A percentile compares a stretch with the other conserved stretches of the same genome.
These are phyloP conservation scores for Scarus forsteni DNA, from an alignment of 2,797 vertebrate species.

Conservation along the genomic window DNA sequence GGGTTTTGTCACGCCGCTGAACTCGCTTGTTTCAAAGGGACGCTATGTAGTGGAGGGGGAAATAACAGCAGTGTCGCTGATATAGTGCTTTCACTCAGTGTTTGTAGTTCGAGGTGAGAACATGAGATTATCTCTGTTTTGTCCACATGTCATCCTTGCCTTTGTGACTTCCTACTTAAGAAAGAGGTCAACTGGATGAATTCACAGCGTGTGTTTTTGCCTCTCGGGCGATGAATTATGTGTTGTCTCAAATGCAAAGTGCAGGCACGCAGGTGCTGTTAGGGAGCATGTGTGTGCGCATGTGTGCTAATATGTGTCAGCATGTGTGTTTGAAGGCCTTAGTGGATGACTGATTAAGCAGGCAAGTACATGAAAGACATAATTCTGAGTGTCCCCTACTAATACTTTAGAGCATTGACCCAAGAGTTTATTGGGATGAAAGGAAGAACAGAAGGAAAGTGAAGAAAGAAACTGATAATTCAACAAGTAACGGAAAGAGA, in stretches of 20 bases:
- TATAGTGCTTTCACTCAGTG: slow-evolving; percentile 44
- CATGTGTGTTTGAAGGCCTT: slow-evolving; percentile 57
- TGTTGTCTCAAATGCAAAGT: slow-evolving; percentile 70
- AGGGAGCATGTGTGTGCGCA: slow-evolving; percentile 39
- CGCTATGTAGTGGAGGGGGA: slow-evolving; percentile 31
- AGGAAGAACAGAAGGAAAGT: too few relatives aligned
- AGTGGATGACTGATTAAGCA: slow-evolving; percentile 70
- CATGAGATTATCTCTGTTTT: slow-evolving; percentile 58
- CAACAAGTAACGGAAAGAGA: too few relatives aligned
- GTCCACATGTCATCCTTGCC: slow-evolving; percentile 54
- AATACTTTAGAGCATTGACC: too few relatives aligned
- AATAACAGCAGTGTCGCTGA: slow-evolving; percentile 42
- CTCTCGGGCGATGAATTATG: slow-evolving; percentile 74
- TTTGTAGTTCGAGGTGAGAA: slow-evolving; percentile 44
- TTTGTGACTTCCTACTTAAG: slow-evolving; percentile 70
- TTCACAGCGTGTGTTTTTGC: slow-evolving; percentile 67
- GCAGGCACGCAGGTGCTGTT: slow-evolving; percentile 72
- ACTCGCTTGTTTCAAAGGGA: slow-evolving; percentile 61
- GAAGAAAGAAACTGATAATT: too few relatives aligned
- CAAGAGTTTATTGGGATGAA: too few relatives aligned
- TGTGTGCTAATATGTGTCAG: slow-evolving; percentile 10
- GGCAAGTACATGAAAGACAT: slow-evolving; percentile 53
- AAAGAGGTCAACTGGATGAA: slow-evolving; percentile 80
- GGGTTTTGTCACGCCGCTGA: slow-evolving; percentile 60
- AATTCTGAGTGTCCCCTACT: too few relatives aligned